Evolutionary conservation across 1,140 invertebrate species (phyloP).

Genomic region (Hirudo medicinalis): DNA sequence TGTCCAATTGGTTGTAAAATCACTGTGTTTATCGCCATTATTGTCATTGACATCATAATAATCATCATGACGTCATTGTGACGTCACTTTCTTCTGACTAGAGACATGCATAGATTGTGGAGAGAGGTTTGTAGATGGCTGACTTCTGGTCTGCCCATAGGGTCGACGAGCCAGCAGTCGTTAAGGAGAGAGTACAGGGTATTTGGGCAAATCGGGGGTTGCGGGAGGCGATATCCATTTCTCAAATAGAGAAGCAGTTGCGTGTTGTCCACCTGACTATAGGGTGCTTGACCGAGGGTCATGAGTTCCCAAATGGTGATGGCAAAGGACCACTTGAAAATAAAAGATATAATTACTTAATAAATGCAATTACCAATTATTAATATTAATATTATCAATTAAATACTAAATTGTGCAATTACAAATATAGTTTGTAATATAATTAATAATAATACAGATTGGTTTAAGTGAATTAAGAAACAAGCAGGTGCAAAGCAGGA

Average conservation of each 20-base stretch:
- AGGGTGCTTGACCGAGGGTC: slow-evolving; percentile 74
- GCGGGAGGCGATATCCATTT: slow-evolving; percentile 74
- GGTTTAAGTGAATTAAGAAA: background rate
- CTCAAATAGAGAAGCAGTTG: slow-evolving; percentile 72
- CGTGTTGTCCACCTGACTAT: slow-evolving; percentile 75
- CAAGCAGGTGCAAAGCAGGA: background rate
- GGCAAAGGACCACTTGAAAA: slow-evolving; percentile 72
- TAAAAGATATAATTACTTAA: background rate
- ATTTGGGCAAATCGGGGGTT: slow-evolving; percentile 84
- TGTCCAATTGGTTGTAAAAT: too few relatives aligned
- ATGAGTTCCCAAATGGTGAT: slow-evolving; percentile 85
- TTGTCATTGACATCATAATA: background rate
- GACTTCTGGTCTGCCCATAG: background rate
- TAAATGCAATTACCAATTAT: background rate
- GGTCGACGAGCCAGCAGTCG: slow-evolving; percentile 9
- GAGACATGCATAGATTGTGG: slow-evolving; percentile 15
- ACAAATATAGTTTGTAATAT: background rate
- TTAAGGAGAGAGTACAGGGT: slow-evolving; percentile 53
- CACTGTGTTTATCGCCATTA: background rate
- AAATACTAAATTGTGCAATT: too few relatives aligned
- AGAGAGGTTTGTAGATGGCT: background rate
- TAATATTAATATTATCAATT: too few relatives aligned
- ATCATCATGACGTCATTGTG: background rate
- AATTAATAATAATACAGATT: background rate
- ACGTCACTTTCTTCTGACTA: slow-evolving; percentile 11